These are phyloP conservation scores for Aspidapion aeneum DNA, from an alignment of 2,888 invertebrate species.

Conservation along the genomic window DNA sequence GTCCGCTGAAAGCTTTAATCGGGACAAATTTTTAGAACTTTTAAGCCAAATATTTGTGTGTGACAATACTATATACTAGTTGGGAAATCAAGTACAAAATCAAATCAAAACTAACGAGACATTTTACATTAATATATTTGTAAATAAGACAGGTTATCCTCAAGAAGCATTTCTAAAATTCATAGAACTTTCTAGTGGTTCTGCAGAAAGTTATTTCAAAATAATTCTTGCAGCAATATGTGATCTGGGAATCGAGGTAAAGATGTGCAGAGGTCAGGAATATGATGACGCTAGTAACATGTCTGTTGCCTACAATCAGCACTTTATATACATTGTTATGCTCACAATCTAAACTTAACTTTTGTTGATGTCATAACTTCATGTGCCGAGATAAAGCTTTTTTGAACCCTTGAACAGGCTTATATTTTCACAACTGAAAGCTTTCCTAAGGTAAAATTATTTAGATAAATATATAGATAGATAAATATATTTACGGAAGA, in stretches of 20 bases:
- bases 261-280: slow-evolving; percentile 5
- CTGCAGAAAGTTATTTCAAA: slow-evolving; percentile 8
- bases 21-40: background rate
- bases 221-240: background rate
- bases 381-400: slow-evolving; percentile 4
- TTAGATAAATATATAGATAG: slow-evolving; percentile 5
- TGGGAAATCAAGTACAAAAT: background rate
- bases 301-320: slow-evolving; percentile 6
- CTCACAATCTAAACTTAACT: slow-evolving; percentile 7
- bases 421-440: slow-evolving; percentile 9
- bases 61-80: background rate
- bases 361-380: slow-evolving; percentile 2
- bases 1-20: background rate
- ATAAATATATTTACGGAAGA: too few species aligned
- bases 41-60: background rate
- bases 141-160: background rate
- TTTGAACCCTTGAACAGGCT: slow-evolving; percentile 5
- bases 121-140: slow-evolving; percentile 8
- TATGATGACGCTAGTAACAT: slow-evolving; percentile 9
- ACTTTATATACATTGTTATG: slow-evolving; percentile 10
- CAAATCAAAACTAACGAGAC: background rate
- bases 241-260: background rate
- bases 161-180: slow-evolving; percentile 10
- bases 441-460: slow-evolving; percentile 8
- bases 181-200: background rate